Conservation (phyloP, 2,797 vertebrate genomes). For the Merluccius polli region DNA sequence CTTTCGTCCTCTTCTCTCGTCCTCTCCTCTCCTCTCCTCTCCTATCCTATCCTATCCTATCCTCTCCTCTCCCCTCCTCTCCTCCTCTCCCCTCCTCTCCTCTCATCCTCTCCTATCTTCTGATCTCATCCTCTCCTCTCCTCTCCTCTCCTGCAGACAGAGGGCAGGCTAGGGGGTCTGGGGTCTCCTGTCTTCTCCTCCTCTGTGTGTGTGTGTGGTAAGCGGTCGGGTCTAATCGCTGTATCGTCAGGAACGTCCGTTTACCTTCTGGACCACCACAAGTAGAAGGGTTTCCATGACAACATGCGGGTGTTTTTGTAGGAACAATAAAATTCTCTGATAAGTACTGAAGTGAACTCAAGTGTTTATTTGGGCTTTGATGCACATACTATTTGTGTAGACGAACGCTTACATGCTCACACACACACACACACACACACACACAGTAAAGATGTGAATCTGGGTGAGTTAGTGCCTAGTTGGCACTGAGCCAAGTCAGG, state of each 20-base stretch:
- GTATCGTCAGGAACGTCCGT: slow-evolving; percentile 2
- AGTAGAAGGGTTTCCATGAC: background rate
- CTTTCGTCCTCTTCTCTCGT: too few species aligned
- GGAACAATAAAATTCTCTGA: background rate
- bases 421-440: too few species aligned
- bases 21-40: too few species aligned
- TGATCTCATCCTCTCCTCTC: background rate
- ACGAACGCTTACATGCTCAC: too few species aligned
- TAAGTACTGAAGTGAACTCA: background rate
- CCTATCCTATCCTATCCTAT: too few species aligned
- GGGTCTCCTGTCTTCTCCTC: background rate
- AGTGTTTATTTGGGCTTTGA: too few species aligned
- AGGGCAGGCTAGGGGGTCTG: background rate
- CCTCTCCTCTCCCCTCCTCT: background rate
- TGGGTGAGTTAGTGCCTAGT: too few species aligned
- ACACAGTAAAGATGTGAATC: too few species aligned
- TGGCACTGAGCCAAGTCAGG: too few species aligned
- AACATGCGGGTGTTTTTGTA: background rate
- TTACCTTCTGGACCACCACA: background rate
- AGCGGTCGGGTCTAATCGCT: background rate
- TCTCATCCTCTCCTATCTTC: background rate
- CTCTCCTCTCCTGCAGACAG: background rate
- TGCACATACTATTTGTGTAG: too few species aligned
- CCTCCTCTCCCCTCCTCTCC: too few species aligned
- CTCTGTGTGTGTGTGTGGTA: background rate